phyloP scores from a whole-genome alignment of 2,113 vertebrate genomes.

The Athene noctua region DNA sequence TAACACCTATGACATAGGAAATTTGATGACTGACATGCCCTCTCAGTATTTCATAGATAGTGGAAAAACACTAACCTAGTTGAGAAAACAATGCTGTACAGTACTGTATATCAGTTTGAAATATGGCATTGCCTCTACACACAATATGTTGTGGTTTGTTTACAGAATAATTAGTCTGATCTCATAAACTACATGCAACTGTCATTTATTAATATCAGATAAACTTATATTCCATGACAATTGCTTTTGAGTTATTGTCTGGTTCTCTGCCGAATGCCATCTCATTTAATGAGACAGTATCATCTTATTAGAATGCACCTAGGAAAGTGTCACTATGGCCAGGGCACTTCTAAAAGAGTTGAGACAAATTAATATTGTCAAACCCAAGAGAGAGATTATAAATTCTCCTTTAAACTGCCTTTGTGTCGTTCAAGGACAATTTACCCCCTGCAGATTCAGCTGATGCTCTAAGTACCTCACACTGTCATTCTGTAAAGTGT shows the following conservation, averaged over 20 bases:
- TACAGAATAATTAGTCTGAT: slow-evolving; percentile 22
- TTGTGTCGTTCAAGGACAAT: slow-evolving; percentile 74
- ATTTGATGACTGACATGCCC: not conserved
- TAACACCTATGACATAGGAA: not conserved
- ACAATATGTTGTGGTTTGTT: not conserved
- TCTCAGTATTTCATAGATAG: not conserved
- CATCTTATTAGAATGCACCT: slow-evolving; percentile 72
- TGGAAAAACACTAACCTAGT: not conserved
- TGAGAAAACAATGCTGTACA: not conserved
- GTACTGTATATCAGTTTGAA: not conserved
- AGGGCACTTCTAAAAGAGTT: slow-evolving; percentile 66
- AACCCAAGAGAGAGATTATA: slow-evolving; percentile 71
- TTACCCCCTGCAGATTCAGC: slow-evolving; percentile 58
- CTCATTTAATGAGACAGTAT: slow-evolving; percentile 37
- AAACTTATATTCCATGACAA: slow-evolving; percentile 48
- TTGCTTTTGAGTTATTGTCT: slow-evolving; percentile 40
- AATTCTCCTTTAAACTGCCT: slow-evolving; percentile 71
- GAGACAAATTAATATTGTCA: slow-evolving; percentile 79
- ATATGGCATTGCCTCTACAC: not conserved
- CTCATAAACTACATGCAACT: not conserved
- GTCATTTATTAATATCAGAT: slow-evolving; percentile 49
- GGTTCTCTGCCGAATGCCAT: slow-evolving; percentile 48
- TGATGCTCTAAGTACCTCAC: slow-evolving; percentile 49
- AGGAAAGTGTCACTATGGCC: slow-evolving; percentile 50
- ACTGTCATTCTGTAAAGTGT: slow-evolving; percentile 3